phyloP scores from a whole-genome alignment of 2,113 vertebrate genomes.

The Austrofundulus limnaeus region DNA sequence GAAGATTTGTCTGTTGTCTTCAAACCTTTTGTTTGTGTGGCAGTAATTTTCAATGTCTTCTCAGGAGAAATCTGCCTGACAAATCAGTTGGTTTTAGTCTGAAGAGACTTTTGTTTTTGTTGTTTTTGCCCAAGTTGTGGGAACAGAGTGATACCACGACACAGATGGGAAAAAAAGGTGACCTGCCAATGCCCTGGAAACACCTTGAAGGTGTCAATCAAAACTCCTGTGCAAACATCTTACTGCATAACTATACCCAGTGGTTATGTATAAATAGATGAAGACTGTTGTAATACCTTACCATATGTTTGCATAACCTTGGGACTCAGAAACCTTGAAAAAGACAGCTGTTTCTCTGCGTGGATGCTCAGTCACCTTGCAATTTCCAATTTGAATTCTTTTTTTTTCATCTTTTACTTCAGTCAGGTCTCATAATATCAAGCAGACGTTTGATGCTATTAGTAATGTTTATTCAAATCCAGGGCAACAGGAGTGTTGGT shows the following conservation, averaged over 20 bases:
- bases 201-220: conserved; percentile 48
- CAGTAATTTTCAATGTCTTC: conserved; percentile 58
- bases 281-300: conserved; percentile 53
- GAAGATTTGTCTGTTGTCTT: conserved; percentile 38
- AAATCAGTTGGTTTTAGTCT: conserved; percentile 43
- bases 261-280: conserved; percentile 51
- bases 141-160: conserved; percentile 9
- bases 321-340: conserved; percentile 56
- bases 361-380: conserved; percentile 47
- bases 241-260: conserved; percentile 14
- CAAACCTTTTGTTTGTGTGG: conserved; percentile 67
- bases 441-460: conserved; percentile 29
- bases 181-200: conserved; percentile 1
- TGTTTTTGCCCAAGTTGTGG: conserved; percentile 5
- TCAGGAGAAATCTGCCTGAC: conserved; percentile 42
- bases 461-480: conserved; percentile 39
- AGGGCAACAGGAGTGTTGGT: conserved; percentile 21
- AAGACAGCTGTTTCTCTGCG: conserved; percentile 66
- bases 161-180: conserved; percentile 13
- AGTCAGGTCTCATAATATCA: conserved; percentile 2
- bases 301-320: conserved; percentile 67
- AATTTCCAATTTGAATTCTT: conserved; percentile 51
- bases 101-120: neutral
- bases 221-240: conserved; percentile 7
- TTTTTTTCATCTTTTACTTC: conserved; percentile 39